Base-by-base conservation (phyloP, 1,140 invertebrate species). In the Druon quercuslanigerum region DNA sequence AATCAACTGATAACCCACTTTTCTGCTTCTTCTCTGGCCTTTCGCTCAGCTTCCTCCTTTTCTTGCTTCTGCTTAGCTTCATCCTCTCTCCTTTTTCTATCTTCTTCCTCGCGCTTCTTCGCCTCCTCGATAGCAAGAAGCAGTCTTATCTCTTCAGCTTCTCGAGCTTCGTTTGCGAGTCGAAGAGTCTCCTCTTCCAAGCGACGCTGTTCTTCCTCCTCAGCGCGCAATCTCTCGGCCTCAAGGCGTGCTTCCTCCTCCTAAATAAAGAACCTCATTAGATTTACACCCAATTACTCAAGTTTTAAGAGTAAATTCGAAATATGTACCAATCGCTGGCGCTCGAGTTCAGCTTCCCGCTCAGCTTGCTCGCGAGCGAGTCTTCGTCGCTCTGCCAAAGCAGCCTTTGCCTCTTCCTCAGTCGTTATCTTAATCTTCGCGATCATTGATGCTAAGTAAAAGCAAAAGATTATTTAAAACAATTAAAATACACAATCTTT, bases 391-490 rank as follows among this genome's bases (percentile, higher is more conserved):
- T 97, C 97, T 7, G 97, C 96, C 54, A 98, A 90, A 50, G 96
- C 96, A 40, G 96, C 96, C 91, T 97, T 97, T 17, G 96, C 96
- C 92, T 97, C 95, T 90, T 96, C 96, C 91, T 97, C 96, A 2
- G 96, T 97, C 9, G 95, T 96, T 79, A 97, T 97, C 77, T 94
- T 92, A 16, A 92, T 92, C 77, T 95, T 95, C 1, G 94, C 93
- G 79, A 94, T 94, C 94, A 96, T 95, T 8, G 95, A 96, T 73
- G 94, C 94, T 94, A 83, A 1, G 75, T 3, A 77, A 25, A 85
- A 71, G 54, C 50, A 52, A 66, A 79, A 46, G 25, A 73, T 2
- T 0, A 50, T 56, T 51, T 70, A 77, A 33, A 12, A 17, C 52
- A 17, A 51, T 72, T 25, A 9, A 66, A 19, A 9, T 1, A 9